A percentile compares a stretch with the other conserved stretches of the same genome.
phyloP scores from a whole-genome alignment of 1,140 invertebrate species.

The Drosophila ambigua region DNA sequence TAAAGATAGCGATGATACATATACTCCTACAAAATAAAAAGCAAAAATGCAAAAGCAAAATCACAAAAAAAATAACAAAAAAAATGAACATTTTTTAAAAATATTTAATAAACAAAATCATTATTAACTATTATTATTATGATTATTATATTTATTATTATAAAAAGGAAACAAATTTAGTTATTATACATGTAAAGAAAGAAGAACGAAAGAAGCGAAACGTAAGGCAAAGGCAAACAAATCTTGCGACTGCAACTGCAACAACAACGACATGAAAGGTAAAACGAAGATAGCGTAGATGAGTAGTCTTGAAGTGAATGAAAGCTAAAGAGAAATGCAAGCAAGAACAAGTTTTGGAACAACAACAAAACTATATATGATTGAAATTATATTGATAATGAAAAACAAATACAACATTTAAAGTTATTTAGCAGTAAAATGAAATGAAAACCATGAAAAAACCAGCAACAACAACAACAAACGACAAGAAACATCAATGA shows the following conservation, averaged over 20 bases:
- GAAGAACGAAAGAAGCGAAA: slow-evolving; percentile 52
- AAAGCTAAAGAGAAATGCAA: slow-evolving; percentile 38
- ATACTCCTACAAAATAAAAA: slow-evolving; percentile 60
- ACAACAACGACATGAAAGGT: slow-evolving; percentile 45
- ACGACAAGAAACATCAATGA: slow-evolving; percentile 64
- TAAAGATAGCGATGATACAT: slow-evolving; percentile 68
- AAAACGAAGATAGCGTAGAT: slow-evolving; percentile 12
- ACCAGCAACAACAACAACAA: slow-evolving; percentile 51
- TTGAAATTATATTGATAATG: slow-evolving; percentile 55
- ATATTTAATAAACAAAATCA: slow-evolving; percentile 80
- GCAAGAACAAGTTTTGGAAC: slow-evolving; percentile 13
- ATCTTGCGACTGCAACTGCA: slow-evolving; percentile 49
- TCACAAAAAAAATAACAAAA: slow-evolving; percentile 19
- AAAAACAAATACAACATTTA: slow-evolving; percentile 73
- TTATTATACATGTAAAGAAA: slow-evolving; percentile 73
- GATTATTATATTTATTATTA: slow-evolving; percentile 70
- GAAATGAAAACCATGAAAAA: slow-evolving; percentile 38
- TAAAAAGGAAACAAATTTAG: slow-evolving; percentile 71
- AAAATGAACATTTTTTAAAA: slow-evolving; percentile 77
- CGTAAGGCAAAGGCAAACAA: slow-evolving; percentile 56
- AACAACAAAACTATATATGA: slow-evolving; percentile 30
- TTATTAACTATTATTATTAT: slow-evolving; percentile 77
- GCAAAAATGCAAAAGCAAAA: slow-evolving; percentile 22
- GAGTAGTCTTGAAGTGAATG: slow-evolving; percentile 19
- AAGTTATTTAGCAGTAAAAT: slow-evolving; percentile 79